Conservation (phyloP, 2,113 vertebrate genomes). For the Sturnira hondurensis region DNA sequence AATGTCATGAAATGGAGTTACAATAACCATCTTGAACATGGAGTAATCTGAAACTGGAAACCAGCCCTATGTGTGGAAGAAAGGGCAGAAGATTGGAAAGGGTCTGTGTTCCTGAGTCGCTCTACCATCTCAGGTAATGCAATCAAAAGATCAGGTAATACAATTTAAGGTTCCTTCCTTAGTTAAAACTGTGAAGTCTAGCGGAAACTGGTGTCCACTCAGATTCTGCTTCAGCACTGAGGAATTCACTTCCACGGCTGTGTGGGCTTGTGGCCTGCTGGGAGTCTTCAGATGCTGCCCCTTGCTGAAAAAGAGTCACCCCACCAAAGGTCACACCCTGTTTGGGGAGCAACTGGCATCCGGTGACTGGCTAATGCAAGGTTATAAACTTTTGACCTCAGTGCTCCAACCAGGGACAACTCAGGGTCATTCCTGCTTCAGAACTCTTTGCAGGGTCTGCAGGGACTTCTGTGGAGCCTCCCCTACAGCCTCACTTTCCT, state of each 20-base stretch:
- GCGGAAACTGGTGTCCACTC: not conserved
- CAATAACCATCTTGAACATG: not conserved
- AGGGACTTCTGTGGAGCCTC: not conserved
- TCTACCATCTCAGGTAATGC: not conserved
- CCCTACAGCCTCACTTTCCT: not conserved
- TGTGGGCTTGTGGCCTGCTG: too few relatives aligned
- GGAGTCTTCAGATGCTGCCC: not conserved
- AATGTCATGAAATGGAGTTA: not conserved
- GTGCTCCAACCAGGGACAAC: not conserved
- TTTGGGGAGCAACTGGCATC: not conserved
- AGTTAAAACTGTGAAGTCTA: not conserved
- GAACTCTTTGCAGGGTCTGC: fast-evolving
- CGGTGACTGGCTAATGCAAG: not conserved
- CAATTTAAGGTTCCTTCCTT: not conserved
- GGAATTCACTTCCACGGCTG: not conserved
- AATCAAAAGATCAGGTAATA: not conserved
- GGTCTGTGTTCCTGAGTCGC: not conserved
- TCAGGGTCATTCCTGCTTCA: not conserved
- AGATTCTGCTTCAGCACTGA: not conserved
- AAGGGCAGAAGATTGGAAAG: not conserved
- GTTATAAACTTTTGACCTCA: not conserved
- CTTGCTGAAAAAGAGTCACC: not conserved
- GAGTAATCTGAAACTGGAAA: not conserved
- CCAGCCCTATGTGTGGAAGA: not conserved
- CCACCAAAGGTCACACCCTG: not conserved